These are phyloP conservation scores for Pseudopipra pipra DNA, from an alignment of 2,113 vertebrate species.

Conservation along the genomic window DNA sequence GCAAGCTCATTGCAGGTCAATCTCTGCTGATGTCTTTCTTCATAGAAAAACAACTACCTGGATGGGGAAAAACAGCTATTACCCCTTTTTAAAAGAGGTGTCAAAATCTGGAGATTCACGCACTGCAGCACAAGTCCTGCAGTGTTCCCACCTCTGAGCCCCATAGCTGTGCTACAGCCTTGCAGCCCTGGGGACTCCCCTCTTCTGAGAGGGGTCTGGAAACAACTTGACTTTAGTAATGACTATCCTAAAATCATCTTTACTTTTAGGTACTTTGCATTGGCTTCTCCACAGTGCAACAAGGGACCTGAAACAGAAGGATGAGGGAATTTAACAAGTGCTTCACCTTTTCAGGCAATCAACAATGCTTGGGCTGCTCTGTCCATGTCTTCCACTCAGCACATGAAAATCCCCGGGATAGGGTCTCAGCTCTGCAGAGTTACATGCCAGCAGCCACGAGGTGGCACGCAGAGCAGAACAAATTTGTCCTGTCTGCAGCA, in stretches of 20 bases:
- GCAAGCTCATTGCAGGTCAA: background rate
- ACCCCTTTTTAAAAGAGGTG: background rate
- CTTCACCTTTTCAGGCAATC: background rate
- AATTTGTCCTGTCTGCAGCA: fast-evolving
- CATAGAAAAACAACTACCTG: background rate
- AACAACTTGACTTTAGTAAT: background rate
- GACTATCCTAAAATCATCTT: background rate
- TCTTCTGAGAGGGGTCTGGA: background rate
- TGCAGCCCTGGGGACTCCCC: background rate
- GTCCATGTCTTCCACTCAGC: background rate
- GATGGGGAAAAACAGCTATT: background rate
- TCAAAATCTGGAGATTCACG: background rate
- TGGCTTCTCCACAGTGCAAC: background rate
- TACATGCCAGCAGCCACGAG: background rate
- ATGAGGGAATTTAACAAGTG: background rate
- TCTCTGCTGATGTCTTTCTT: background rate
- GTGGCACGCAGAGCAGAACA: background rate
- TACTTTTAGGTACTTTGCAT: background rate
- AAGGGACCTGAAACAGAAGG: background rate
- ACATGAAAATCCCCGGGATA: background rate
- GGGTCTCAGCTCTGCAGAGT: background rate
- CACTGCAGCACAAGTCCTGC: background rate
- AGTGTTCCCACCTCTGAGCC: background rate
- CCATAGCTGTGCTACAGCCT: fast-evolving
- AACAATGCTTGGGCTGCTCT: background rate